These are phyloP conservation scores for Seira sanloemensis DNA, from an alignment of 2,888 invertebrate species.

Conservation along the genomic window DNA sequence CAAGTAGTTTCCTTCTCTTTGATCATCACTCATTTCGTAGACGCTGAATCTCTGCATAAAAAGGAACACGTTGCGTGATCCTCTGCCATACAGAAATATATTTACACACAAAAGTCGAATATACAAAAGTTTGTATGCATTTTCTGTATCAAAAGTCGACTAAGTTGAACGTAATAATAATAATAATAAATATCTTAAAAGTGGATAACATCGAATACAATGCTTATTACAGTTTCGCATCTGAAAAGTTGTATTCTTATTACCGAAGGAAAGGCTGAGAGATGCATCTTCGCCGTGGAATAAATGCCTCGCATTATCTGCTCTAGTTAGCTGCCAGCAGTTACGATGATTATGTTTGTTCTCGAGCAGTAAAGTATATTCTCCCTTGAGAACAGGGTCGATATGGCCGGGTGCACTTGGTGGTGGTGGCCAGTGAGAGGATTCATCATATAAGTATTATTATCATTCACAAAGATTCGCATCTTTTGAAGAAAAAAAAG, in stretches of 20 bases:
- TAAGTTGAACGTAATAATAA: no score
- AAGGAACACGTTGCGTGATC: no score
- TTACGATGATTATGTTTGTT: constrained; percentile 41
- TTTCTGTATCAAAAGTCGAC: no score
- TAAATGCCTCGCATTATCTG: constrained; percentile 52
- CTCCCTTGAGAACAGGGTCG: constrained; percentile 67
- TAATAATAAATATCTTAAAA: no score
- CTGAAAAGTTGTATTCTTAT: neutral
- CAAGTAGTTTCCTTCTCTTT: neutral
- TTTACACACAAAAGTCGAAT: no score
- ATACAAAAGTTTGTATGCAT: no score
- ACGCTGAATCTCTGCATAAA: neutral
- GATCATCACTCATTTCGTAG: neutral
- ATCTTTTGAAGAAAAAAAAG: neutral
- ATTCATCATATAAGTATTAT: constrained; percentile 52
- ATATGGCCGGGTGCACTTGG: constrained; percentile 67
- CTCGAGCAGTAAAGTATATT: constrained; percentile 29
- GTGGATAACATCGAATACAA: no score
- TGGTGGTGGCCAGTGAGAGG: constrained; percentile 67
- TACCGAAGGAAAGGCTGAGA: neutral
- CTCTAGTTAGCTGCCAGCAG: constrained; percentile 58
- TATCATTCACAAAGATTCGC: neutral
- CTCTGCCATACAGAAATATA: no score
- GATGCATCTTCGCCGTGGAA: neutral
- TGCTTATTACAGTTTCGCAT: neutral